Conservation (phyloP, 2,113 vertebrate species). For the Grammomys surdaster region DNA sequence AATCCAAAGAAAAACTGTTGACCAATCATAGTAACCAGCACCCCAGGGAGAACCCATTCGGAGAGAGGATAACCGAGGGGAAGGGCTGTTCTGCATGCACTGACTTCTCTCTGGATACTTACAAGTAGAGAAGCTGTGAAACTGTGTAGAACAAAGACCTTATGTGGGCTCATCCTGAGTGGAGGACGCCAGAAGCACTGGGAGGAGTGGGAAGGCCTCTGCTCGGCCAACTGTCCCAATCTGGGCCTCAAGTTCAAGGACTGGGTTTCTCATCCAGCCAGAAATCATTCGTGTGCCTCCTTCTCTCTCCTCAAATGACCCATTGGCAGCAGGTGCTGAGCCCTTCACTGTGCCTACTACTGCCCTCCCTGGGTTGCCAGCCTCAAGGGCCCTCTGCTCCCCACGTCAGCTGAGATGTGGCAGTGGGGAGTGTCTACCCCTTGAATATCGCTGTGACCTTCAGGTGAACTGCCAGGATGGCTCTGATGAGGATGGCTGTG, state of each 20-base stretch:
- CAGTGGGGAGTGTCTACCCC: conserved; percentile 91
- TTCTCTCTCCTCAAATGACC: not conserved
- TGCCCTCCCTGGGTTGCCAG: conserved; percentile 44
- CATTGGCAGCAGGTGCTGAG: conserved; percentile 60
- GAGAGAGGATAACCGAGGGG: not conserved
- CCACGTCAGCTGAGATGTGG: conserved; percentile 89
- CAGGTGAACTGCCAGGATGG: conserved; percentile 90
- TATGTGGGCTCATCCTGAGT: not conserved
- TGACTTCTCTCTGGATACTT: not conserved
- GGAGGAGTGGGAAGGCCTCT: not conserved
- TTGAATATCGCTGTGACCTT: conserved; percentile 89
- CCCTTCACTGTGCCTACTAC: conserved; percentile 67
- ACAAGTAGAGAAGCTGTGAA: not conserved
- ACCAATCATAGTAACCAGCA: not conserved
- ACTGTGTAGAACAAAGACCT: not conserved
- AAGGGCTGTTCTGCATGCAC: not conserved
- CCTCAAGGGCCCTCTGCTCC: conserved; percentile 86
- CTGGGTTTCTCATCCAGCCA: not conserved
- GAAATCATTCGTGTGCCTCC: not conserved
- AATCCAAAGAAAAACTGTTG: not conserved
- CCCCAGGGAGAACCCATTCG: not conserved
- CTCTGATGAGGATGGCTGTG: conserved; percentile 91
- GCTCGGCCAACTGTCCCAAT: not conserved
- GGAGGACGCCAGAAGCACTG: rapidly evolving
- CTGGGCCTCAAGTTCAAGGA: not conserved